phyloP scores from a whole-genome alignment of 2,888 invertebrate species.

The Masnerella sp. region DNA sequence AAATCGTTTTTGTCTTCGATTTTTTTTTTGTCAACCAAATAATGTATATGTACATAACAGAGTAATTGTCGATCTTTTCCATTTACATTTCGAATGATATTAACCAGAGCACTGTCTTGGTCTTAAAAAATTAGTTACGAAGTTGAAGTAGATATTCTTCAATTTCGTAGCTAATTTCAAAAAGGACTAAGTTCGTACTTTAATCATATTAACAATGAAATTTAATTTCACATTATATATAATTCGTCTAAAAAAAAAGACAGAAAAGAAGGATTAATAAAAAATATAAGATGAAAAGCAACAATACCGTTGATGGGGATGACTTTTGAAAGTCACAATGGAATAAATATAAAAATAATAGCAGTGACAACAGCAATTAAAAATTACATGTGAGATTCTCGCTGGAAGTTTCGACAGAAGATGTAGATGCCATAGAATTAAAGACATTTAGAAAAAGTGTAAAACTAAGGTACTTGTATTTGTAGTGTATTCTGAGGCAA shows the following conservation, averaged over 20 bases:
- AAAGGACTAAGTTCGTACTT: too few species aligned
- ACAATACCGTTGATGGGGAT: conserved; percentile 23
- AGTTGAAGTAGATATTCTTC: too few species aligned
- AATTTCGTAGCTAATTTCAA: too few species aligned
- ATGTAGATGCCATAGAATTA: neutral
- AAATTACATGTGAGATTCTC: conserved; percentile 48
- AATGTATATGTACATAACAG: conserved; percentile 57
- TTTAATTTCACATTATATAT: conserved; percentile 42
- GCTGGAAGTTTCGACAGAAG: conserved; percentile 46
- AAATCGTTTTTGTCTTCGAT: conserved; percentile 43
- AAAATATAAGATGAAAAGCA: conserved; percentile 7
- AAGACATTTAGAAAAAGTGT: too few species aligned
- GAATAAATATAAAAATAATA: conserved; percentile 57
- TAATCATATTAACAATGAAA: conserved; percentile 42
- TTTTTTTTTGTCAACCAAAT: conserved; percentile 37
- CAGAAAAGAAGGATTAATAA: conserved; percentile 15
- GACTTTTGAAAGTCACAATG: conserved; percentile 50
- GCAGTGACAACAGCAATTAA: conserved; percentile 54
- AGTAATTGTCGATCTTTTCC: conserved; percentile 58
- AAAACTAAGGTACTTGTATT: too few species aligned
- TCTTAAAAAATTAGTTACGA: too few species aligned
- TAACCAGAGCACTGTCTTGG: too few species aligned
- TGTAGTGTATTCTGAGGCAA: too few species aligned
- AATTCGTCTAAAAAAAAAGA: conserved; percentile 33
- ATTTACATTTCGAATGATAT: conserved; percentile 50